phyloP scores from a whole-genome alignment of 2,113 vertebrate genomes.

The Oplegnathus fasciatus region DNA sequence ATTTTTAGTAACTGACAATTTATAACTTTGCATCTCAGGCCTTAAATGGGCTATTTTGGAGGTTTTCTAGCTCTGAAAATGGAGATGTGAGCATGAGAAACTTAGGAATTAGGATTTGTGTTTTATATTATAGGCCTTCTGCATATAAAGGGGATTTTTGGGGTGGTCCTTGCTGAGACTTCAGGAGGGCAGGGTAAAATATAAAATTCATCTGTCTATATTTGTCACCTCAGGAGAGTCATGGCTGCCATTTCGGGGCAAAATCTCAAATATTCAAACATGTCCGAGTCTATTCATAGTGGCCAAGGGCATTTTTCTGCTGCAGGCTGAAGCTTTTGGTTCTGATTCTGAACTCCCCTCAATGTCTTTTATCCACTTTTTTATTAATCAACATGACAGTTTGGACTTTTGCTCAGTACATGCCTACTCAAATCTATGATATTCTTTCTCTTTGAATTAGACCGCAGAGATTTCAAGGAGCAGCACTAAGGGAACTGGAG shows the following conservation, averaged over 20 bases:
- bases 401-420: conserved; percentile 44
- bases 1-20: conserved; percentile 20
- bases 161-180: not conserved
- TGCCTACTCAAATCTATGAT: conserved; percentile 49
- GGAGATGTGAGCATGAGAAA: not conserved
- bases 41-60: not conserved
- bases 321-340: conserved; percentile 28
- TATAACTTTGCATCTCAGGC: conserved; percentile 5
- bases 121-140: not conserved
- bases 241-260: conserved; percentile 44
- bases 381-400: conserved; percentile 67
- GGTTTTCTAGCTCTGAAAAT: not conserved
- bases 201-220: conserved; percentile 20
- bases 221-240: conserved; percentile 20
- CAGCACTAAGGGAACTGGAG: not conserved
- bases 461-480: conserved; percentile 30
- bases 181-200: conserved; percentile 11
- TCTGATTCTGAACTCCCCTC: conserved; percentile 27
- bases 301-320: conserved; percentile 26
- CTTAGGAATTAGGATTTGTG: not conserved
- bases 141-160: not conserved
- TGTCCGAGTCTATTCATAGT: conserved; percentile 43
- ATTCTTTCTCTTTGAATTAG: conserved; percentile 55
- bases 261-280: conserved; percentile 50
- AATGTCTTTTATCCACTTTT: conserved; percentile 40